phyloP scores from a whole-genome alignment of 2,113 vertebrate species.

The Octodon degus region DNA sequence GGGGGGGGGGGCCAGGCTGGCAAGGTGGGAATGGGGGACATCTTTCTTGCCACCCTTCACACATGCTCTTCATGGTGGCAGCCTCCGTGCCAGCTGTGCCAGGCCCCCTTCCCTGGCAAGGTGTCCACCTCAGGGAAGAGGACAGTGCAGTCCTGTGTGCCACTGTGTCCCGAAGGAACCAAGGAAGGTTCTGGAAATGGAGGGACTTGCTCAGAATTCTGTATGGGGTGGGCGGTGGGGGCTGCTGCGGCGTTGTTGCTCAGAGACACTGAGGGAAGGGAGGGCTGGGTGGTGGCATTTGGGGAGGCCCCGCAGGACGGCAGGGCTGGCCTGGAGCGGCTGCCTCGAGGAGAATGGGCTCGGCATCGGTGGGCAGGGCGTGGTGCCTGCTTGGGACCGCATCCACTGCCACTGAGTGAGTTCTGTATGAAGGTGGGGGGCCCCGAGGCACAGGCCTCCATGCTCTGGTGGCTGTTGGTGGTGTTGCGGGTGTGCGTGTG shows the following conservation, averaged over 20 bases:
- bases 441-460: background rate
- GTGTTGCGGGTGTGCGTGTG: too few species aligned
- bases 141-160: background rate
- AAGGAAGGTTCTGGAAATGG: conserved; percentile 22
- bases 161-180: background rate
- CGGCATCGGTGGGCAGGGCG: background rate
- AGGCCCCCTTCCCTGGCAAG: background rate
- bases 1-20: background rate
- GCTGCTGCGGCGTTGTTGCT: background rate
- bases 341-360: background rate
- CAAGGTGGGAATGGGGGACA: background rate
- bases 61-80: fast-evolving
- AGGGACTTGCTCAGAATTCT: background rate
- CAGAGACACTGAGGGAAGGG: background rate
- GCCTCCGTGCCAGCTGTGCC: background rate
- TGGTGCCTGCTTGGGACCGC: background rate
- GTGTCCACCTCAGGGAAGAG: background rate
- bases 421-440: background rate
- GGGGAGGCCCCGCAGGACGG: background rate
- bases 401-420: background rate
- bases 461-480: background rate
- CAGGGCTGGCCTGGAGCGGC: background rate
- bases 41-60: background rate
- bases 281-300: background rate
- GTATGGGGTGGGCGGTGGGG: background rate